phyloP scores from a whole-genome alignment of 2,113 vertebrate genomes.

The Aspidoscelis tigris region DNA sequence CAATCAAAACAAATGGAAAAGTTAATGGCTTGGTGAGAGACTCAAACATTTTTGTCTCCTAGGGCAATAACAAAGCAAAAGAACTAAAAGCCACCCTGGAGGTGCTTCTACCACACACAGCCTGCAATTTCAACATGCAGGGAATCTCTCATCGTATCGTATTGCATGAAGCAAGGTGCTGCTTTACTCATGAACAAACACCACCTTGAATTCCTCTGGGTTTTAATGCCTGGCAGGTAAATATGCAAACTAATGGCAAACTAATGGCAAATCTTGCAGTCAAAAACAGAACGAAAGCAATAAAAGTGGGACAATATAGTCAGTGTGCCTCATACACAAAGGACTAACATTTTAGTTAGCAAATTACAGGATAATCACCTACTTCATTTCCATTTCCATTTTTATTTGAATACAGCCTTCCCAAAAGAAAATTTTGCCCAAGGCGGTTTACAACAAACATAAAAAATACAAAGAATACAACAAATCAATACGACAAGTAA shows the following conservation, averaged over 20 bases:
- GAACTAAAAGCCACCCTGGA: not conserved
- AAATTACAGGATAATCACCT: too few species aligned
- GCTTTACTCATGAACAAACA: not conserved
- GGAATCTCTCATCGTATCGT: not conserved
- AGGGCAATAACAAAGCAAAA: conserved; percentile 1
- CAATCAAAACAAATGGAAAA: conserved; percentile 24
- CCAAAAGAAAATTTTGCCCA: too few species aligned
- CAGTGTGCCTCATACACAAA: not conserved
- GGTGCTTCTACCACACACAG: not conserved
- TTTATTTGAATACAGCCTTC: too few species aligned
- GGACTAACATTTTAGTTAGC: not conserved
- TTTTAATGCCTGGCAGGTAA: not conserved
- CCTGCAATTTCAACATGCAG: not conserved
- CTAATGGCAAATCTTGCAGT: not conserved
- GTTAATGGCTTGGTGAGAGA: conserved; percentile 22
- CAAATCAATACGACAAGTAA: too few species aligned
- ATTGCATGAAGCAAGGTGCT: not conserved
- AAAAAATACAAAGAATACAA: too few species aligned
- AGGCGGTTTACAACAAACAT: too few species aligned
- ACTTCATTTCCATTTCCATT: too few species aligned
- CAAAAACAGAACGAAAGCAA: too few species aligned
- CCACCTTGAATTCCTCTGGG: not conserved
- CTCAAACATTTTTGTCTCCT: conserved; percentile 12
- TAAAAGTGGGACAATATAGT: not conserved
- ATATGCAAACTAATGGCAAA: not conserved